These are phyloP conservation scores for Odontomachus brunneus DNA, from an alignment of 1,140 invertebrate species.

Conservation along the genomic window DNA sequence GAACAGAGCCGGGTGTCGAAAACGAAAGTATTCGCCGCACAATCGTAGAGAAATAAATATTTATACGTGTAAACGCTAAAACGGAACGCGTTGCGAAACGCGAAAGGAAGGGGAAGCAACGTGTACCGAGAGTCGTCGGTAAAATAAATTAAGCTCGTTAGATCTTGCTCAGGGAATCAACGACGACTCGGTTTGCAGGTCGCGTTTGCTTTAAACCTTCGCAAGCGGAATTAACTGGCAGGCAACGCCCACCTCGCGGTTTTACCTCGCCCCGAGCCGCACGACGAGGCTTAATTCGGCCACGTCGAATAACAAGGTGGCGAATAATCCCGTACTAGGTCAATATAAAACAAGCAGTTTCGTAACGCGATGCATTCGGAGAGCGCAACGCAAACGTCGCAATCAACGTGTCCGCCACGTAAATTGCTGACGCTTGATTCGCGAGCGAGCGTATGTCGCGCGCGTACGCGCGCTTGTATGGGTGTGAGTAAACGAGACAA, in stretches of 20 bases:
- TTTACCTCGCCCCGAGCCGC: slow-evolving; percentile 41
- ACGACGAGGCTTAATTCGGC: slow-evolving; percentile 55
- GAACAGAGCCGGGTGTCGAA: neutral
- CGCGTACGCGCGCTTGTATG: too few species aligned
- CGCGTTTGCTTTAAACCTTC: slow-evolving; percentile 62
- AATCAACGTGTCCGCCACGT: slow-evolving; percentile 3
- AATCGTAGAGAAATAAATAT: slow-evolving; percentile 42
- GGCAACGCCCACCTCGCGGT: slow-evolving; percentile 56
- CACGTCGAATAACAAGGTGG: slow-evolving; percentile 59
- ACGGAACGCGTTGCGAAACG: too few species aligned
- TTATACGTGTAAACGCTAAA: slow-evolving; percentile 44
- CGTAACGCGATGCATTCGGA: slow-evolving; percentile 21
- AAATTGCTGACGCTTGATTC: slow-evolving; percentile 5
- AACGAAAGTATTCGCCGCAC: slow-evolving; percentile 11
- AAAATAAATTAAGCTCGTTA: slow-evolving; percentile 61
- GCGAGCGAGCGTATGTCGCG: too few species aligned
- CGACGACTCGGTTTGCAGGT: slow-evolving; percentile 58
- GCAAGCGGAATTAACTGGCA: slow-evolving; percentile 54
- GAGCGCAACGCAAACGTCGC: neutral
- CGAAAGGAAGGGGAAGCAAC: neutral
- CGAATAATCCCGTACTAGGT: slow-evolving; percentile 48
- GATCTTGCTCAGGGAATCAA: slow-evolving; percentile 57
- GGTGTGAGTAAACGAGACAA: too few species aligned
- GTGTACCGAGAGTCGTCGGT: slow-evolving; percentile 27
- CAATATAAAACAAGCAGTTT: slow-evolving; percentile 43